These are phyloP conservation scores for Eumerus sabulonum DNA, from an alignment of 2,888 invertebrate species.

Conservation along the genomic window DNA sequence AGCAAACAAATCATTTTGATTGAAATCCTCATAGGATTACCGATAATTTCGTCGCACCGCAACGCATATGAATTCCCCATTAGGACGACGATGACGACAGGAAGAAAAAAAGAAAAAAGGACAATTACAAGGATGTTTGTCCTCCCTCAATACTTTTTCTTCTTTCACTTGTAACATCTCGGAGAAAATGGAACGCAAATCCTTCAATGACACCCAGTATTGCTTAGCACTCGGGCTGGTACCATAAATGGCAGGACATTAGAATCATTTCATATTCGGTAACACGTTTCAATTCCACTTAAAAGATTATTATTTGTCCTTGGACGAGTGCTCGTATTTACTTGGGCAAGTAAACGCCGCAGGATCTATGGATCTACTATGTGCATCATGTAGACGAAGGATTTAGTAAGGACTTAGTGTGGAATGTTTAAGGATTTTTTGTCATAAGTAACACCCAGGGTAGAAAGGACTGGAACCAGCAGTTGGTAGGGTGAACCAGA, in stretches of 20 bases:
- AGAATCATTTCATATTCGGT: constrained; percentile 67
- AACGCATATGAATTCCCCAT: constrained; percentile 21
- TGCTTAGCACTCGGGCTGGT: constrained; percentile 13
- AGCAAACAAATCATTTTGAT: constrained; percentile 34
- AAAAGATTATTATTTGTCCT: constrained; percentile 67
- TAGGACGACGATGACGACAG: constrained; percentile 29
- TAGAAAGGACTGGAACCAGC: constrained; percentile 38
- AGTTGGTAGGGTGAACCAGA: constrained; percentile 53
- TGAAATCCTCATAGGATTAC: constrained; percentile 54
- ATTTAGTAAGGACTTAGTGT: constrained; percentile 61
- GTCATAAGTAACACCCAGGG: constrained; percentile 47
- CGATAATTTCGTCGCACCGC: constrained; percentile 26
- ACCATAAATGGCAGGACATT: constrained; percentile 60
- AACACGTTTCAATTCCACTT: constrained; percentile 68
- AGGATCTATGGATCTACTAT: constrained; percentile 43
- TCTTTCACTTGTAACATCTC: constrained; percentile 6
- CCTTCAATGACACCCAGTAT: constrained; percentile 35
- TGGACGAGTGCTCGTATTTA: constrained; percentile 32
- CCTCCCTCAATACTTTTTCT: constrained; percentile 25
- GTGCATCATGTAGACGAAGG: constrained; percentile 37
- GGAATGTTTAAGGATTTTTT: constrained; percentile 66
- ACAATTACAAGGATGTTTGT: constrained; percentile 40
- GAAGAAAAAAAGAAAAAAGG: constrained; percentile 29
- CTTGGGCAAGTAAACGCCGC: constrained; percentile 11
- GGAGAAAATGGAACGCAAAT: constrained; percentile 52